Base-by-base conservation (phyloP, 2,888 invertebrate species). In the Diarsia brunnea region DNA sequence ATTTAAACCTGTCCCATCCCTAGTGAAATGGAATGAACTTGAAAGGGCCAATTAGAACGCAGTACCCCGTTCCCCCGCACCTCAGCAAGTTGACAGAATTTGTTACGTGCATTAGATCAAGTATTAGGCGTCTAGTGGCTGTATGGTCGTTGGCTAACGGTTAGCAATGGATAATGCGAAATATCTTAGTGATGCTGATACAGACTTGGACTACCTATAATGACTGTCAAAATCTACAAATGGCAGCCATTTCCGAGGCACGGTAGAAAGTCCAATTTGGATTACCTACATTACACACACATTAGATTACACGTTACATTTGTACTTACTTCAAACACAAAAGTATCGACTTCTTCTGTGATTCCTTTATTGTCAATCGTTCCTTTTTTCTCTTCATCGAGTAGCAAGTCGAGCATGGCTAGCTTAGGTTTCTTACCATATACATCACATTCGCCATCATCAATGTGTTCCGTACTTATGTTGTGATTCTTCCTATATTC, bases 291-390 rank as follows among this genome's bases (percentile, higher is more conserved):
- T 19, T 5, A 19, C 38, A 38, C 38, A 38, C 1, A 38, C 38
- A 38, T 38, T 38, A 38, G 38, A 38, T 38, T 38, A 38, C 38
- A 38, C 38, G 8, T 38, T 38, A 38, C 38, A 38, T 38, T 66
- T 38, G 4, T 38, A 68, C 90, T 92, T 90, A 97, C 97, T 92
- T 97, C 98, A 93, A 98, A 98, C 97, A 98, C 97, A 85, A 98
- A 98, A 0, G 98, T 98, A 84, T 98, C 97, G 0, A 98, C 97
- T 93, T 98, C 97, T 89, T 98, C 97, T 74, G 97, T 95, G 67
- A 98, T 97, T 73, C 97, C 97, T 43, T 96, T 90, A 84, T 97
- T 96, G 24, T 97, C 97, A 31, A 98, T 93, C 8, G 93, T 94
- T 2, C 97, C 97, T 79, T 97, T 95, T 67, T 96, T 95, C 82